Evolutionary conservation across 2,888 invertebrate genomes (phyloP).

Genomic region (Apamea anceps): DNA sequence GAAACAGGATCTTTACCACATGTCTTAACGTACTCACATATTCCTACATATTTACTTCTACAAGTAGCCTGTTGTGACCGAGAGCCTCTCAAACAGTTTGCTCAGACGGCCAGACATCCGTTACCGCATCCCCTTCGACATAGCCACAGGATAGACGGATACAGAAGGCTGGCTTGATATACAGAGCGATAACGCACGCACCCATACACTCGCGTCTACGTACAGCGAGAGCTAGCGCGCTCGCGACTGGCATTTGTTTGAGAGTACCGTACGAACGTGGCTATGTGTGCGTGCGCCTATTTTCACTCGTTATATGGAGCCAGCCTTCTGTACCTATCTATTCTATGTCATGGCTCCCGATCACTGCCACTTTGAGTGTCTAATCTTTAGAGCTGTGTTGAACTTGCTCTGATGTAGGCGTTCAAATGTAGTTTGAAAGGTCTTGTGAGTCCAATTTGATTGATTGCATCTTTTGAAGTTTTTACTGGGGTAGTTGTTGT

Average conservation of each 20-base stretch:
- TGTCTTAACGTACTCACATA: neutral
- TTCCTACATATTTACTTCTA: conserved; percentile 35
- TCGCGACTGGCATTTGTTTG: neutral
- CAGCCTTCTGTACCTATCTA: neutral
- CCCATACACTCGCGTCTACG: no score
- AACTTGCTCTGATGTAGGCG: conserved; percentile 20
- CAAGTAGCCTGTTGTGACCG: conserved; percentile 32
- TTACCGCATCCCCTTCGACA: conserved; percentile 7
- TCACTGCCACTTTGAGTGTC: conserved; percentile 34
- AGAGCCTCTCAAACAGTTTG: conserved; percentile 43
- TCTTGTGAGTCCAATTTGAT: conserved; percentile 7
- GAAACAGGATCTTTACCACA: neutral
- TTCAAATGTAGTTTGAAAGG: conserved; percentile 20
- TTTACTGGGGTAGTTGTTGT: neutral
- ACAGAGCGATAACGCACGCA: neutral
- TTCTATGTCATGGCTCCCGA: neutral
- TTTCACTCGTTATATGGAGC: neutral
- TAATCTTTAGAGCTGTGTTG: conserved; percentile 47
- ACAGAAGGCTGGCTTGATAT: neutral
- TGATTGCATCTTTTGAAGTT: conserved; percentile 6
- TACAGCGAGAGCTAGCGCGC: neutral
- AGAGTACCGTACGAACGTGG: neutral
- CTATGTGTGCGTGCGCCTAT: no score
- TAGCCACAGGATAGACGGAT: neutral
- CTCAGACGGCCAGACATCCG: conserved; percentile 38